A percentile compares a stretch with the other conserved stretches of the same genome.
Conservation (phyloP, 2,113 vertebrate species). For the Mormyrus lacerda region DNA sequence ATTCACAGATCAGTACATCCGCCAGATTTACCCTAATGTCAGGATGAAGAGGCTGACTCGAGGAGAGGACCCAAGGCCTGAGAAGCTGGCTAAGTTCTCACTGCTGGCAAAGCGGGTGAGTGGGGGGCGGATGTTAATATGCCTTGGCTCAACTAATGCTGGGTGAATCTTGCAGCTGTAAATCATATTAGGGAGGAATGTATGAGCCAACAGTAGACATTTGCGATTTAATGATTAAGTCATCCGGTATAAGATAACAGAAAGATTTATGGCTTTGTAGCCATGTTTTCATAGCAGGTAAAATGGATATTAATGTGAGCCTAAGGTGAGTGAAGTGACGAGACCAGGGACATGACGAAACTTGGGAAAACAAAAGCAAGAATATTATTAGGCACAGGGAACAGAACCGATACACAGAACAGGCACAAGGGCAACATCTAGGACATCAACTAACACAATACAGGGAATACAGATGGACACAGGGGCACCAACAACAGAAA, state of each 20-base stretch:
- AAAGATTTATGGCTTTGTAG: background rate
- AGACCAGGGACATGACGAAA: no score
- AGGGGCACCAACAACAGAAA: no score
- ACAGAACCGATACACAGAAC: no score
- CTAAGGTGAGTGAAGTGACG: no score
- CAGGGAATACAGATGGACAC: no score
- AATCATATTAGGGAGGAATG: background rate
- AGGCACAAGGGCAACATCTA: no score
- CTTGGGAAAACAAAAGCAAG: no score
- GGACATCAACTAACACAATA: no score
- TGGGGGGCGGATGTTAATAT: background rate
- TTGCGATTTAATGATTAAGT: background rate
- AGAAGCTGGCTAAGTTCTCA: constrained; percentile 34
- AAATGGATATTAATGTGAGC: background rate
- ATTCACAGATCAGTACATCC: constrained; percentile 31
- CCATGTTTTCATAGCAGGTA: background rate
- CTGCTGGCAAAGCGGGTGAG: constrained; percentile 32
- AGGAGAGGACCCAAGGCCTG: constrained; percentile 26
- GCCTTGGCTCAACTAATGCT: background rate
- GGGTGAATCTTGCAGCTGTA: background rate
- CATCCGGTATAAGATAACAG: background rate
- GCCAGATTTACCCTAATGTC: constrained; percentile 32
- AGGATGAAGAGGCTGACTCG: constrained; percentile 30
- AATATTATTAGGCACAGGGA: no score
- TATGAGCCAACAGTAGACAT: background rate